Base-by-base conservation (phyloP, 2,888 invertebrate species). In the Leistus spinibarbis region DNA sequence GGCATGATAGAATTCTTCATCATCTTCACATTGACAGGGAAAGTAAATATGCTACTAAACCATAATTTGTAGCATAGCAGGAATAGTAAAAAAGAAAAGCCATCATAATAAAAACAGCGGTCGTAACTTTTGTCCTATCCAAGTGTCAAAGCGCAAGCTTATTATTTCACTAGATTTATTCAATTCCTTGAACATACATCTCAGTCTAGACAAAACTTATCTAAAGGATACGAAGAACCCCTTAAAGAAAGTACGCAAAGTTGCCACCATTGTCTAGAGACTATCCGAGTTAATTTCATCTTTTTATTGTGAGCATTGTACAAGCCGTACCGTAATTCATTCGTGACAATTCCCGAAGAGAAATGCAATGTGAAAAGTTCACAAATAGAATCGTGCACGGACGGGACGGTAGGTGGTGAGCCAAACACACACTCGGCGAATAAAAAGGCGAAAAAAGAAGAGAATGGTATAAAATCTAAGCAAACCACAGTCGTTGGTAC, bases 321-420 rank as follows among this genome's bases (percentile, higher is more conserved):
- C 27, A 4, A 27, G 27, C 9, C 5, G 27, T n/a, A n/a, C 40
- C 40, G 40, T 40, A 40, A 40, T 40, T 40, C 40, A 40, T 40
- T 40, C 40, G 40, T 40, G 40, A 40, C 40, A 40, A 40, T 40
- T 40, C 40, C 13, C 40, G 57, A 57, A 57, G 19, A 17, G 54
- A 71, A 72, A 23, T 66, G 72, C 72, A 72, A 57, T 19, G 56
- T 54, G 72, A 65, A 72, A 65, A 65, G 27, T 72, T 65, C 72
- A 19, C 72, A 72, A 65, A 72, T 65, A 65, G 72, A 72, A 65
- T 20, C 9, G 64, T 13, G 65, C 40, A 40, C 40, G 40, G 13
- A 13, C 40, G 40, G 65, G 10, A 40, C 40, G 40, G 13, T 7
- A 7, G 40, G 7, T 7, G 40, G 40, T 40, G 40, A 40, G 13